Evolutionary conservation across 2,888 invertebrate species (phyloP), one percentile per base, ranked within the genome.

Genomic region (Macrophya annulata): DNA sequence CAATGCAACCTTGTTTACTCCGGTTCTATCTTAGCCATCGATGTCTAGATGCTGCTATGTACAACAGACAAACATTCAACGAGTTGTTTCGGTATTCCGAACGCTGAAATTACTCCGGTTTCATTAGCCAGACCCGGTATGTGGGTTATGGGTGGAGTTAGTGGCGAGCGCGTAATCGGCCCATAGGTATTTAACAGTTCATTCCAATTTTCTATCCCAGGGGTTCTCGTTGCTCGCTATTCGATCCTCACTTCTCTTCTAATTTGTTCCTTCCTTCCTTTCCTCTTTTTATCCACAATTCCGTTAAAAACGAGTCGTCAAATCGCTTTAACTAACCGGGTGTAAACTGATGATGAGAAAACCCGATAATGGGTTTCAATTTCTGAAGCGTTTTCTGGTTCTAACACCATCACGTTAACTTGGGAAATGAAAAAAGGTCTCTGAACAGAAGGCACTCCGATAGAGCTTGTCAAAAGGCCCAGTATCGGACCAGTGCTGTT

Each of bases 1-100:
- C 62, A 37, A 81, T 81, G 43, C 81, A 81, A 81, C 81, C 62
- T 81, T 81, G 81, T 81, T 81, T 81, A 81, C 43, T 62, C 43
- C 59, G 21, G 62, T 4, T 59, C 51, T 62, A 62, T 12, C 21
- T 31, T 12, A 43, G 5, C 37, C 59, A 5, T 31, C n/a, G 37
- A 43, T 37, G 59, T 31, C 31, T 31, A 17, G 55, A 31, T 62
- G 4, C 40, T 15, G 17, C n/a, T 45, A 40, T 6, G 21, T 51
- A 62, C 40, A 21, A 21, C 62, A 40, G 43, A 62, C 81, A 40
- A 62, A 59, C 81, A 68, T 83, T 83, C 68, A 51, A 81, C 51
- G 51, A 48, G 65, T 71, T 68, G 68, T 71, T 83, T 71, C 68
- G 37, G 68, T 65, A 65, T 65, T 71, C 65, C 83, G 45, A 71